Percentiles rank a stretch among this genome's conserved stretches.
These are phyloP conservation scores for Poeciliopsis turneri DNA, from an alignment of 2,797 vertebrate species.

Conservation along the genomic window DNA sequence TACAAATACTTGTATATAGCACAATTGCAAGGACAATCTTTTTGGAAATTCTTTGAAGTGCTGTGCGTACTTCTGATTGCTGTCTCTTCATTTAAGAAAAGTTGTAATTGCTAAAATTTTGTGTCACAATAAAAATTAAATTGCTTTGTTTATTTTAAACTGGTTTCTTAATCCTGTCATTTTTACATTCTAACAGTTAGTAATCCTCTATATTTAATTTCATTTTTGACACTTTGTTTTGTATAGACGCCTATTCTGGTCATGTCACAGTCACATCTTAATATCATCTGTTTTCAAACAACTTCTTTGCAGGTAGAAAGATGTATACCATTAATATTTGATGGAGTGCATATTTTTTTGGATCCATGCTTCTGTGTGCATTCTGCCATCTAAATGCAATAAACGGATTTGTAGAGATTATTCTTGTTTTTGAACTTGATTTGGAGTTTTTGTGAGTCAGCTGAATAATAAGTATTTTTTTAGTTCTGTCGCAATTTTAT, in stretches of 20 bases:
- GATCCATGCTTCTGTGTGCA: constrained; percentile 69
- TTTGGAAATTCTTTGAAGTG: constrained; percentile 70
- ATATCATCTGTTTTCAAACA: constrained; percentile 55
- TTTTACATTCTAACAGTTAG: constrained; percentile 43
- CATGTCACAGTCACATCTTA: constrained; percentile 31
- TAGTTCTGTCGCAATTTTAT: not conserved
- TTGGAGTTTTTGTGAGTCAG: not conserved
- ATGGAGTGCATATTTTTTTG: constrained; percentile 54
- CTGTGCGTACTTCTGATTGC: constrained; percentile 31
- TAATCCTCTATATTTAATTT: constrained; percentile 48
- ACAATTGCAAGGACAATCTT: constrained; percentile 70
- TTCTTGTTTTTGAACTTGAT: constrained; percentile 1
- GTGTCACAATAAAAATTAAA: constrained; percentile 41
- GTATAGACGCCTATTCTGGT: constrained; percentile 40
- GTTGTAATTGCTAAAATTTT: constrained; percentile 36
- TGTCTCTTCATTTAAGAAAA: constrained; percentile 49
- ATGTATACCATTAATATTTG: constrained; percentile 55
- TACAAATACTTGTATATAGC: constrained; percentile 59
- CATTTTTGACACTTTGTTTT: constrained; percentile 41
- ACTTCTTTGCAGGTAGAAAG: constrained; percentile 57
- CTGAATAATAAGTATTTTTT: not conserved
- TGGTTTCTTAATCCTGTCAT: constrained; percentile 39
- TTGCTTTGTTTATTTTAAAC: constrained; percentile 44
- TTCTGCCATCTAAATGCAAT: constrained; percentile 76
- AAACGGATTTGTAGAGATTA: constrained; percentile 66